Evolutionary conservation across 1,140 invertebrate species (phyloP).

Genomic region (Cotesia typhae): DNA sequence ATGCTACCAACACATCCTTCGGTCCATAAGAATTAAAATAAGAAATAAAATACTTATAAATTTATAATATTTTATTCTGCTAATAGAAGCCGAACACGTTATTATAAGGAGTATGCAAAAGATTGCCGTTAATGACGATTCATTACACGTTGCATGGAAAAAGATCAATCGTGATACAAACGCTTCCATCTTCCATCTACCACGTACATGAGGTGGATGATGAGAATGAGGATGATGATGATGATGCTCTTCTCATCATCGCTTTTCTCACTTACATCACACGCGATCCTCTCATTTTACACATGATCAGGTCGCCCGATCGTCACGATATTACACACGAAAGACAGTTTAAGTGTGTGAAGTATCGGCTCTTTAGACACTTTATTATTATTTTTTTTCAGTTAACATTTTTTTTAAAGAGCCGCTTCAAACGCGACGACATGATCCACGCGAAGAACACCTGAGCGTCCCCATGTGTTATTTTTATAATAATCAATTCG

Average conservation of each 20-base stretch:
- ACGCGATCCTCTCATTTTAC: constrained; percentile 6
- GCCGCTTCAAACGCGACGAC: constrained; percentile 39
- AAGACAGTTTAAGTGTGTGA: constrained; percentile 22
- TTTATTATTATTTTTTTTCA: background rate
- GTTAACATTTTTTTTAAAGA: constrained; percentile 15
- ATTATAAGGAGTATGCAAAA: too few relatives aligned
- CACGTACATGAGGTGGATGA: too few relatives aligned
- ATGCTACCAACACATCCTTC: too few relatives aligned
- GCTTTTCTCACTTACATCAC: background rate
- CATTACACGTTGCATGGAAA: too few relatives aligned
- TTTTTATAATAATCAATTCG: too few relatives aligned
- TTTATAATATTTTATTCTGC: background rate
- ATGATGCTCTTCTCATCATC: background rate
- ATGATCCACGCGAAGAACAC: constrained; percentile 39
- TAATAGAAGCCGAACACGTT: too few relatives aligned
- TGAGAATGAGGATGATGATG: too few relatives aligned
- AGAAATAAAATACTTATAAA: background rate
- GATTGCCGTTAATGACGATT: too few relatives aligned
- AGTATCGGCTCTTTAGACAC: constrained; percentile 30
- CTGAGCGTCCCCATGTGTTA: constrained; percentile 2
- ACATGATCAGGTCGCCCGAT: background rate
- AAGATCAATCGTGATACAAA: too few relatives aligned
- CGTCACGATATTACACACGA: constrained; percentile 10
- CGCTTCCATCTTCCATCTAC: too few relatives aligned
- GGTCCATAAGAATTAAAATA: background rate